Conservation (phyloP, 2,888 invertebrate genomes). For the Synanthedon tipuliformis region DNA sequence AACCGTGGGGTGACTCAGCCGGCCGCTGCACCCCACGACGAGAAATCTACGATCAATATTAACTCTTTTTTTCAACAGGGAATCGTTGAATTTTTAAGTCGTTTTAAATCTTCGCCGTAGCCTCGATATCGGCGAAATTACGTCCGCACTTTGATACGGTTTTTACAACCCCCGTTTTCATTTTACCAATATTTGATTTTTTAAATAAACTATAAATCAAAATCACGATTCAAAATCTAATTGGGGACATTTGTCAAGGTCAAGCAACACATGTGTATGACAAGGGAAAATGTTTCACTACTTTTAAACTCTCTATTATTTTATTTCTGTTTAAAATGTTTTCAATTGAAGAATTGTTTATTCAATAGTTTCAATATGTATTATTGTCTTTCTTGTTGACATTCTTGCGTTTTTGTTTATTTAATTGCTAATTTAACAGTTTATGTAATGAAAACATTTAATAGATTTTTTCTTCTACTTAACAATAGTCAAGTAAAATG, state of each 20-base stretch:
- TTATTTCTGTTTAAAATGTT: too few relatives aligned
- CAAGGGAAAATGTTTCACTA: conserved; percentile 5
- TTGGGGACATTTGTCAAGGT: conserved; percentile 51
- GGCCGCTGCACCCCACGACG: conserved; percentile 70
- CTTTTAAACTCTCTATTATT: too few relatives aligned
- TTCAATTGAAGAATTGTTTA: too few relatives aligned
- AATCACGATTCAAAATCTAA: conserved; percentile 18
- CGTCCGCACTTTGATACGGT: conserved; percentile 26
- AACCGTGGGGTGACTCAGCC: conserved; percentile 72
- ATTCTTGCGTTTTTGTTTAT: too few relatives aligned
- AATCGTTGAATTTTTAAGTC: conserved; percentile 66
- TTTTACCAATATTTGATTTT: conserved; percentile 5
- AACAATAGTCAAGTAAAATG: too few relatives aligned
- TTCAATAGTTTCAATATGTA: too few relatives aligned
- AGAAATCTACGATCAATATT: conserved; percentile 72
- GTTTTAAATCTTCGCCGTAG: conserved; percentile 39
- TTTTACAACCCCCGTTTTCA: conserved; percentile 4
- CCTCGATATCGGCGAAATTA: conserved; percentile 20
- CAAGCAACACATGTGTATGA: conserved; percentile 44
- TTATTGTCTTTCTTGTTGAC: too few relatives aligned
- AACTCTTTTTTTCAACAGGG: conserved; percentile 69
- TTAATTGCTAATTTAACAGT: too few relatives aligned
- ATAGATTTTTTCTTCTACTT: too few relatives aligned
- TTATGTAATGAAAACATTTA: too few relatives aligned
- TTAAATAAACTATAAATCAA: conserved; percentile 37